Conservation (phyloP, 2,888 invertebrate species). For the Artemia sinica region DNA sequence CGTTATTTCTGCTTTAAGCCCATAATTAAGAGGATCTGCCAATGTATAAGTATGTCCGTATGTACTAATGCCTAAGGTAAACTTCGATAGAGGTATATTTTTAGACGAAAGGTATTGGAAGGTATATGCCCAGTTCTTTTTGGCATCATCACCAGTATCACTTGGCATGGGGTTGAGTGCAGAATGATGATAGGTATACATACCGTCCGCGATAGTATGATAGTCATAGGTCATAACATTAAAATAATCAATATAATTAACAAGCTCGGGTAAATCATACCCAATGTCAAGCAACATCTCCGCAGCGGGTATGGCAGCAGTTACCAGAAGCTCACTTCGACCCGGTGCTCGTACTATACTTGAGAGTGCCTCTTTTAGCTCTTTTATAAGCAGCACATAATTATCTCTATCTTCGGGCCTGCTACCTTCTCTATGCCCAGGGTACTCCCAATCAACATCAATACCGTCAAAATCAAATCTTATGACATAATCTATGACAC, state of each 20-base stretch:
- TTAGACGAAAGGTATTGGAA: not conserved
- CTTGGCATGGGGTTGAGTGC: constrained; percentile 21
- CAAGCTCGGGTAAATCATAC: constrained; percentile 29
- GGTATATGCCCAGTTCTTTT: constrained; percentile 16
- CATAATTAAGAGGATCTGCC: constrained; percentile 8
- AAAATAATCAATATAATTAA: constrained; percentile 28
- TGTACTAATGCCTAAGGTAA: constrained; percentile 15
- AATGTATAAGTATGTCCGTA: constrained; percentile 16
- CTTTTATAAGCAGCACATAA: constrained; percentile 32
- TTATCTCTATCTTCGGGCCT: constrained; percentile 32
- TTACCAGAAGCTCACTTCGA: constrained; percentile 26
- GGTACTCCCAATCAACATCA: constrained; percentile 39
- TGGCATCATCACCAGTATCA: constrained; percentile 24
- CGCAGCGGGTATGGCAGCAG: constrained; percentile 30
- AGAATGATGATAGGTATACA: constrained; percentile 18
- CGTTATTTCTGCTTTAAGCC: constrained; percentile 6
- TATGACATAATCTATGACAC: constrained; percentile 24
- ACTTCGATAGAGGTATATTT: constrained; percentile 11
- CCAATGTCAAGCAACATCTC: constrained; percentile 27
- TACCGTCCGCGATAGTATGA: constrained; percentile 29
- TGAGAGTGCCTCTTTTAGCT: constrained; percentile 24
- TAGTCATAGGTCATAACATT: constrained; percentile 31
- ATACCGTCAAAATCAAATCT: constrained; percentile 37
- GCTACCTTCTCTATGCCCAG: constrained; percentile 34
- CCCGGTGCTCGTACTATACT: constrained; percentile 24